Base-by-base conservation (phyloP, 2,797 vertebrate genomes). In the Ptychobarbus kaznakovi region DNA sequence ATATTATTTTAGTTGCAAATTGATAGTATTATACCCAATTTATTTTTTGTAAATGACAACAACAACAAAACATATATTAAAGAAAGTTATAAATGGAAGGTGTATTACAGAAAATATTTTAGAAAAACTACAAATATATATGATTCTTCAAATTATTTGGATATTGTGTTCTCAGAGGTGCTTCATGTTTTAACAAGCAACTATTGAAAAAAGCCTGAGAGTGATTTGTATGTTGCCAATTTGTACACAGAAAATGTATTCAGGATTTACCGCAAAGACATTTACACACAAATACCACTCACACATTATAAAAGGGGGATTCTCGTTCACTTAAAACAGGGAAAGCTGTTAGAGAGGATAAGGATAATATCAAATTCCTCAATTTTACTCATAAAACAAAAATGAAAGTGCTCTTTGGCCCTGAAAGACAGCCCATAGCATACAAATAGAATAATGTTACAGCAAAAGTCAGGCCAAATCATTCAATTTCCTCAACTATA, bases 371-470 rank as follows among this genome's bases (percentile, higher is more conserved):
- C 18, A 70, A 44, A 84, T 79, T 78, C 35, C 49, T 70, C 58
- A n/a, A 44, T 68, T 79, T 84, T n/a, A 16, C 18, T 22, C 12
- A 73, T 74, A 53, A 65, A 32, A 51, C 15, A 40, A 81, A 35
- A 68, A 63, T 53, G 5, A 51, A 35, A 82, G 22, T 84, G 82
- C 88, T 87, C 87, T 74, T 87, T 86, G 81, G 81, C 88, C 49
- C 38, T 87, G 90, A 92, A 89, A 81, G 90, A 87, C 83, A 86
- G 88, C 61, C 69, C n/a, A 66, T 89, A 86, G 83, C 87, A 61
- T 81, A 78, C 87, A 90, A 91, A 92, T 84, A 32, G 65, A 86
- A 83, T 22, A 32, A 86, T 76, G 80, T 70, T 83, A 89, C 91
- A 73, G 84, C 82, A 76, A 81, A 87, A 66, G 84, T 81, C 80